Evolutionary conservation across 2,888 invertebrate species (phyloP).

Genomic region (Sinhomidia bicolor): DNA sequence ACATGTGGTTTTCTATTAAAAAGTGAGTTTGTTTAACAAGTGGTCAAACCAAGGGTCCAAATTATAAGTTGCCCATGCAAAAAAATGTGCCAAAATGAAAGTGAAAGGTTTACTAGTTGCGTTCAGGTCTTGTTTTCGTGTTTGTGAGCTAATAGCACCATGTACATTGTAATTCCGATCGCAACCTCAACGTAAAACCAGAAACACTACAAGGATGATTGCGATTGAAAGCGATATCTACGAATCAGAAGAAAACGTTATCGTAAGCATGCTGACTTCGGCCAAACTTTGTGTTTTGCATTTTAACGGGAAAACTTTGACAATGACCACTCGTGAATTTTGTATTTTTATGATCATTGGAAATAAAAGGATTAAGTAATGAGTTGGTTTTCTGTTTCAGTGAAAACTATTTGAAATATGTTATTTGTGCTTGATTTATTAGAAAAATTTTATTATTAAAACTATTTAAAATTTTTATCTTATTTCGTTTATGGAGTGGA

Average conservation of each 20-base stretch:
- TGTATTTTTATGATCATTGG: not conserved
- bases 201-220: constrained; percentile 53
- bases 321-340: constrained; percentile 31
- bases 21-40: not conserved
- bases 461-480: not conserved
- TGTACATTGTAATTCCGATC: constrained; percentile 35
- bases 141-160: constrained; percentile 1
- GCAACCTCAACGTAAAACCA: constrained; percentile 19
- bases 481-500: constrained; percentile 60
- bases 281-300: not conserved
- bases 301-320: not conserved
- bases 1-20: constrained; percentile 17
- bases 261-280: constrained; percentile 23
- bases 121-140: not conserved
- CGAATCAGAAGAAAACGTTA: not conserved
- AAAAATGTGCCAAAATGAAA: constrained; percentile 64
- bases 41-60: constrained; percentile 35
- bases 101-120: constrained; percentile 45
- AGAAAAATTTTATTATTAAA: too few species aligned
- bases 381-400: not conserved
- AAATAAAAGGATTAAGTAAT: constrained; percentile 26
- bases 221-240: constrained; percentile 23
- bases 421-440: too few species aligned
- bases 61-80: constrained; percentile 17
- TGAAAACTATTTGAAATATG: too few species aligned